A percentile compares a stretch with the other conserved stretches of the same genome.
Evolutionary conservation across 2,888 invertebrate species (phyloP).

Genomic region (Lycophotia porphyrea): DNA sequence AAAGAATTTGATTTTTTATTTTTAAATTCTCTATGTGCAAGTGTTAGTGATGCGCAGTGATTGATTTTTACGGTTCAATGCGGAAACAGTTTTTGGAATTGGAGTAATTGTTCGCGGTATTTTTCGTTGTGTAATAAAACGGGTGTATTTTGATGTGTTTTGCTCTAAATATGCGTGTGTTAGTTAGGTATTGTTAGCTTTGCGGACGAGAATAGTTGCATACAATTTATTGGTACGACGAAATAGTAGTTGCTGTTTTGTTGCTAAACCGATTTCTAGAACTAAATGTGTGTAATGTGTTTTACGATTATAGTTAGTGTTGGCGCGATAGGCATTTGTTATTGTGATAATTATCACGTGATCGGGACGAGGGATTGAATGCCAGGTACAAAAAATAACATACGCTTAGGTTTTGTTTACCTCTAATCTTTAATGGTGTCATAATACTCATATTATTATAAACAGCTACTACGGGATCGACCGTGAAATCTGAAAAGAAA

Average conservation of each 20-base stretch:
- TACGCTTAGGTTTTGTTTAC: neutral
- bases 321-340: constrained; percentile 10
- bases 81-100: constrained; percentile 45
- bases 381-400: neutral
- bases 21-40: constrained; percentile 26
- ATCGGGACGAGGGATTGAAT: neutral
- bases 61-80: constrained; percentile 40
- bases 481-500: neutral
- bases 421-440: too few relatives aligned
- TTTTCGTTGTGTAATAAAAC: constrained; percentile 43
- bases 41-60: constrained; percentile 62
- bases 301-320: neutral
- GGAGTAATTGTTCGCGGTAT: constrained; percentile 12
- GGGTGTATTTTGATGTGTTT: constrained; percentile 18
- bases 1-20: constrained; percentile 24
- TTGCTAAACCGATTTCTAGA: constrained; percentile 1
- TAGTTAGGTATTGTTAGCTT: constrained; percentile 22
- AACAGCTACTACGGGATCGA: neutral
- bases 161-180: constrained; percentile 13
- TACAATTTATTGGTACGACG: constrained; percentile 22
- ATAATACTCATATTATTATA: neutral
- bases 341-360: constrained; percentile 3
- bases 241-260: constrained; percentile 13
- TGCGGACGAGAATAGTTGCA: constrained; percentile 15
- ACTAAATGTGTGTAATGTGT: constrained; percentile 22